A percentile compares a stretch with the other conserved stretches of the same genome.
These are phyloP conservation scores for Loxodonta africana DNA, from an alignment of 2,113 vertebrate species.

Conservation along the genomic window DNA sequence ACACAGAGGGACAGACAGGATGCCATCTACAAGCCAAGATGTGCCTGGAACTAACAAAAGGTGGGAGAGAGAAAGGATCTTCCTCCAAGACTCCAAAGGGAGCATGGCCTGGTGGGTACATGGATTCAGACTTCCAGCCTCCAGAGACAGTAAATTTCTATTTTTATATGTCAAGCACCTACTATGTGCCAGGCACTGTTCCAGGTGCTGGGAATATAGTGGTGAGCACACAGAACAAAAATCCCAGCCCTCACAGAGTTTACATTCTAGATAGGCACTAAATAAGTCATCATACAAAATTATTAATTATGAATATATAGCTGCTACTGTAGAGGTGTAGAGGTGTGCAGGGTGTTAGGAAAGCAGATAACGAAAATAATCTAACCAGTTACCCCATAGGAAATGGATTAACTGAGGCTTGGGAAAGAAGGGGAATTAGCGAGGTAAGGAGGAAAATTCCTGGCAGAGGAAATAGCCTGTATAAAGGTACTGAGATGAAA, in stretches of 20 bases:
- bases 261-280: constrained; percentile 4
- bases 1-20: not conserved
- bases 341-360: not conserved
- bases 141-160: not conserved
- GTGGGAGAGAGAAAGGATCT: not conserved
- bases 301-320: not conserved
- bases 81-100: not conserved
- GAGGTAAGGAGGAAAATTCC: not conserved
- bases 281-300: not conserved
- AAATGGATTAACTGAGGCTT: not conserved
- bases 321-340: not conserved
- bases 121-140: not conserved
- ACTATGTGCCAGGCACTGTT: not conserved
- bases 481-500: not conserved
- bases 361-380: not conserved
- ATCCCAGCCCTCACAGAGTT: not conserved
- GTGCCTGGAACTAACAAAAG: not conserved
- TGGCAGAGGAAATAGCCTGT: not conserved
- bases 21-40: not conserved
- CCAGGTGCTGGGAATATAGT: not conserved
- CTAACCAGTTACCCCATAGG: not conserved
- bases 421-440: not conserved
- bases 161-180: not conserved
- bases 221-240: not conserved
- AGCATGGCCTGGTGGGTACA: not conserved